Base-by-base conservation (phyloP, 2,797 vertebrate genomes). In the Margarornis squamiger region DNA sequence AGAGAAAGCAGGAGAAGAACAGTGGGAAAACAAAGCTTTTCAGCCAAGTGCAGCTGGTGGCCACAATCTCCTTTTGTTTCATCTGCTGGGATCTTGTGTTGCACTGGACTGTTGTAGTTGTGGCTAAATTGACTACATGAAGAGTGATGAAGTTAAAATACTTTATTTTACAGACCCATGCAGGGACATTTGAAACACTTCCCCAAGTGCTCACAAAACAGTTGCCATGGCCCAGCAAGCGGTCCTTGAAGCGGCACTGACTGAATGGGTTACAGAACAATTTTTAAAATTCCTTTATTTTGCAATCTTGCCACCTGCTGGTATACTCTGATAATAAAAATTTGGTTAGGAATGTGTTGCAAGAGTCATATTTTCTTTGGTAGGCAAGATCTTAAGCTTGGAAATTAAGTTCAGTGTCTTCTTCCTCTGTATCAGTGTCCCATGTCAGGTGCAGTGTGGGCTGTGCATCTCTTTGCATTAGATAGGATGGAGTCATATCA, bases 241-340 rank as follows among this genome's bases (percentile, higher is more conserved):
- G 65, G 21, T 77, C 38, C 72, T 67, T 67, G 65, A 27, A 63
- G 36, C 45, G 75, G 15, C 29, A 15, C 41, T 49, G 57, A 14
- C 49, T 26, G 41, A 66, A 29, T 9, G 45, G 7, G 0, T 49
- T 72, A 41, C 2, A 30, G 66, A 67, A 38, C 41, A 34, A 8
- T 52, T 55, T 1, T 0, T 14, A 70, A 58, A 20, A 27, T 7
- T 34, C 71, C 87, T 96, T 93, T 93, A 76, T 95, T 97, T 97
- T 26, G 51, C 89, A 95, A 91, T 91, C 92, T 96, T 95, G 96
- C 96, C 96, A 95, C 90, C 96, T 97, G 93, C 91, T 97, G 97
- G 96, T 93, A 57, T 41, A 27, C 19, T 59, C n/a, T 68, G 75
- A 90, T 91, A 97, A 52, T 86, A 90, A 76, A 81, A 77, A 36